These are phyloP conservation scores for Mirza zaza DNA, from an alignment of 2,113 vertebrate genomes.

Conservation along the genomic window DNA sequence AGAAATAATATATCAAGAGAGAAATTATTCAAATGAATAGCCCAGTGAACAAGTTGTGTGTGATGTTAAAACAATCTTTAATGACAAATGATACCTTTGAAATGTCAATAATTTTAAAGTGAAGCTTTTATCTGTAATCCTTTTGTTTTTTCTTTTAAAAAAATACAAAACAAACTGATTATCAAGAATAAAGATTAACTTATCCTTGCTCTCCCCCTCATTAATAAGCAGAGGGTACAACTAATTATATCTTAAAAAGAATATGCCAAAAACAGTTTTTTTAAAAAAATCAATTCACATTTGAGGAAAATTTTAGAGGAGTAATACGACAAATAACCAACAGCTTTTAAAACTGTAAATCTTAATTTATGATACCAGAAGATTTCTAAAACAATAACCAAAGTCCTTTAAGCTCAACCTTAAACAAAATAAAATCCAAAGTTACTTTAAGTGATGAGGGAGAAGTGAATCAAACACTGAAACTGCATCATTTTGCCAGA, in stretches of 20 bases:
- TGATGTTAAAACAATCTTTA: constrained; percentile 76
- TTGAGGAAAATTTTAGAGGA: constrained; percentile 51
- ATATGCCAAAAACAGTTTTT: constrained; percentile 57
- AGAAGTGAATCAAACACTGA: constrained; percentile 81
- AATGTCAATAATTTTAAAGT: constrained; percentile 58
- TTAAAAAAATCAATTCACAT: constrained; percentile 26
- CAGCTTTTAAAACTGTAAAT: constrained; percentile 50
- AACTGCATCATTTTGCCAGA: constrained; percentile 82
- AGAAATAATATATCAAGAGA: constrained; percentile 55
- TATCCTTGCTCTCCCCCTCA: constrained; percentile 57
- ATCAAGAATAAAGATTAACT: constrained; percentile 60
- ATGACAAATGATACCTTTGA: constrained; percentile 75
- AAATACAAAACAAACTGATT: constrained; percentile 52
- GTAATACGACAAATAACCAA: constrained; percentile 59
- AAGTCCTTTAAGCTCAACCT: constrained; percentile 89
- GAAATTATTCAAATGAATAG: constrained; percentile 67
- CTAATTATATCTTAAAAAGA: constrained; percentile 50
- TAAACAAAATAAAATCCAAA: constrained; percentile 82
- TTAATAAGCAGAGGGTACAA: constrained; percentile 61
- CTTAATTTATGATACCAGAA: constrained; percentile 59
- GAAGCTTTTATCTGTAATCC: constrained; percentile 48
- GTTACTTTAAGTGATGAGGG: constrained; percentile 80
- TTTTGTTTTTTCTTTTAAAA: constrained; percentile 62
- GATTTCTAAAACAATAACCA: constrained; percentile 57
- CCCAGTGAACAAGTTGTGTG: constrained; percentile 80